phyloP scores from a whole-genome alignment of 2,888 invertebrate species.

The Apoderus coryli region DNA sequence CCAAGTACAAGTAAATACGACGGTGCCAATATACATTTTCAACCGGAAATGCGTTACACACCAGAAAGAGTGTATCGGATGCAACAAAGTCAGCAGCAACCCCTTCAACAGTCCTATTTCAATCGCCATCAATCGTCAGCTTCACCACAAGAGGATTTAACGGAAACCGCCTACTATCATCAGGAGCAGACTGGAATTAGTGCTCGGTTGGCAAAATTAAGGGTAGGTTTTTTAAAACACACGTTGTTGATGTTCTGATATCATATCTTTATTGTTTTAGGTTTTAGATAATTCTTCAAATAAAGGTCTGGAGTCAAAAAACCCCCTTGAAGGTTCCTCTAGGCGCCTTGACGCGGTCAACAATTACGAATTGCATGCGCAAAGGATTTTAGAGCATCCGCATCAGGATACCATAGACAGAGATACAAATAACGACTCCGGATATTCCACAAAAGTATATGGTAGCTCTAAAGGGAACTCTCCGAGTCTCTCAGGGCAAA shows the following conservation, averaged over 20 bases:
- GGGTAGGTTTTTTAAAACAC: no score
- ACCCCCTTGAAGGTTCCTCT: constrained; percentile 21
- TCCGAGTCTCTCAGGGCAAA: constrained; percentile 51
- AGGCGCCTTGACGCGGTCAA: constrained; percentile 24
- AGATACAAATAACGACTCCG: constrained; percentile 69
- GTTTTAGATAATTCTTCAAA: constrained; percentile 14
- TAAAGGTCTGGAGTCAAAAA: constrained; percentile 15
- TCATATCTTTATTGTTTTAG: no score
- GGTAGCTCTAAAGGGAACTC: constrained; percentile 65
- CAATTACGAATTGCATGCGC: constrained; percentile 7
- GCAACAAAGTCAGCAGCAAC: constrained; percentile 15
- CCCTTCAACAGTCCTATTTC: constrained; percentile 14
- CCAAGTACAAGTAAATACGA: constrained; percentile 16
- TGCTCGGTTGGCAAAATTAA: constrained; percentile 28
- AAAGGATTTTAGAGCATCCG: constrained; percentile 12
- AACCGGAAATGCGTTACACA: constrained; percentile 17
- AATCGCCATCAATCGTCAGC: constrained; percentile 17
- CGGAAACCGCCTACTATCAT: constrained; percentile 21
- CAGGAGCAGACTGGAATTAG: constrained; percentile 22
- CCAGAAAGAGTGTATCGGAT: constrained; percentile 8
- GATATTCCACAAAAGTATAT: constrained; percentile 71
- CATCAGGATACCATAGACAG: constrained; percentile 35
- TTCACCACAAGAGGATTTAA: constrained; percentile 10
- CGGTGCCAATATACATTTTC: no score
- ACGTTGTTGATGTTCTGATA: no score